phyloP scores from a whole-genome alignment of 2,888 invertebrate genomes.

The Xestia sexstrigata region DNA sequence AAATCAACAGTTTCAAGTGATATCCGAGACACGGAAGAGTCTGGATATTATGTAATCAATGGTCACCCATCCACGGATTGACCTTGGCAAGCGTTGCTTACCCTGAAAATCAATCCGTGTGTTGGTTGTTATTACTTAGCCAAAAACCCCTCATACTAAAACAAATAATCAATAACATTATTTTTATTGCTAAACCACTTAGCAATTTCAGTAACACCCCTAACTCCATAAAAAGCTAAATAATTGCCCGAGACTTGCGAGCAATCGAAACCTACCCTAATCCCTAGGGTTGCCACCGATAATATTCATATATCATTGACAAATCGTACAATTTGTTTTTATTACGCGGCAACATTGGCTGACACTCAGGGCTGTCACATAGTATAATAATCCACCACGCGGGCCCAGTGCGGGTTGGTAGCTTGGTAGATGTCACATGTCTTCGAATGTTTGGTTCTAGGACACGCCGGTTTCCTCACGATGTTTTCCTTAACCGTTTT shows the following conservation, averaged over 20 bases:
- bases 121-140: background rate
- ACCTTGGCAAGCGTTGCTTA: background rate
- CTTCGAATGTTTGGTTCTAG: background rate
- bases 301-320: constrained; percentile 59
- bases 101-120: background rate
- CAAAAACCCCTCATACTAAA: constrained; percentile 1
- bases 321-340: constrained; percentile 75
- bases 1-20: too few species aligned
- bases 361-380: constrained; percentile 18
- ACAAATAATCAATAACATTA: constrained; percentile 41
- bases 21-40: too few species aligned
- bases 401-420: background rate
- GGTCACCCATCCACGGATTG: background rate
- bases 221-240: constrained; percentile 49
- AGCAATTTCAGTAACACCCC: constrained; percentile 20
- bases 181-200: constrained; percentile 44
- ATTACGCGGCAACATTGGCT: constrained; percentile 70
- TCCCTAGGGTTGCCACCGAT: constrained; percentile 59
- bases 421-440: background rate
- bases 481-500: background rate
- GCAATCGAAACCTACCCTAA: constrained; percentile 58
- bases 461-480: background rate
- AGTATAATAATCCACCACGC: background rate
- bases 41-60: background rate
- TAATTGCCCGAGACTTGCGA: constrained; percentile 41